These are phyloP conservation scores for Drosophila fungiperda DNA, from an alignment of 2,888 invertebrate genomes.

Conservation along the genomic window DNA sequence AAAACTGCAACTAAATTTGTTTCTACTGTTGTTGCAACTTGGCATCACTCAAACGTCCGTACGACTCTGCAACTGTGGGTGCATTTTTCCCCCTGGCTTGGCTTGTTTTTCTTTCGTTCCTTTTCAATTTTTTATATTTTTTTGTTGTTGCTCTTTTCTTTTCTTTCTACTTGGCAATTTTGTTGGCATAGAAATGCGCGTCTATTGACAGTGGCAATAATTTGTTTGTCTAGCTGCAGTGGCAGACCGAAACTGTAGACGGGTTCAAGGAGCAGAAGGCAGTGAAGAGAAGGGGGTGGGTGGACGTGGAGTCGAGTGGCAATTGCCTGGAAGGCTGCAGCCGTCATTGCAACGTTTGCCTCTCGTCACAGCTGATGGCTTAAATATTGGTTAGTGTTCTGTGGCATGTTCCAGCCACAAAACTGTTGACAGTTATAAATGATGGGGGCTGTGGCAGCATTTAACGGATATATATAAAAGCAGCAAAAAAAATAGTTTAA, in stretches of 20 bases:
- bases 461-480: conserved; percentile 31
- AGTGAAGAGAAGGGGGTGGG: background rate
- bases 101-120: conserved; percentile 29
- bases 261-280: background rate
- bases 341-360: conserved; percentile 19
- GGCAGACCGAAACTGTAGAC: conserved; percentile 17
- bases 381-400: conserved; percentile 70
- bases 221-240: conserved; percentile 78
- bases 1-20: conserved; percentile 57
- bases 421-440: conserved; percentile 81
- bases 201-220: conserved; percentile 82
- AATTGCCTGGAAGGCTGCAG: conserved; percentile 44
- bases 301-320: conserved; percentile 36
- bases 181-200: conserved; percentile 71
- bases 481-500: conserved; percentile 20
- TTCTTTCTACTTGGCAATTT: conserved; percentile 56
- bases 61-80: conserved; percentile 64
- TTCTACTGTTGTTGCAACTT: conserved; percentile 37
- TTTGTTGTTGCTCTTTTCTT: conserved; percentile 8
- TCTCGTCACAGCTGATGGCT: conserved; percentile 69
- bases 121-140: background rate
- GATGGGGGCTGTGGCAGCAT: conserved; percentile 56
- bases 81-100: conserved; percentile 42
- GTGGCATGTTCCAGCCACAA: conserved; percentile 60
- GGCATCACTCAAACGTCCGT: conserved; percentile 73